Evolutionary conservation across 92 coral and sea anemone species (phyloP).

Genomic region (Scolanthus callimorphus): DNA sequence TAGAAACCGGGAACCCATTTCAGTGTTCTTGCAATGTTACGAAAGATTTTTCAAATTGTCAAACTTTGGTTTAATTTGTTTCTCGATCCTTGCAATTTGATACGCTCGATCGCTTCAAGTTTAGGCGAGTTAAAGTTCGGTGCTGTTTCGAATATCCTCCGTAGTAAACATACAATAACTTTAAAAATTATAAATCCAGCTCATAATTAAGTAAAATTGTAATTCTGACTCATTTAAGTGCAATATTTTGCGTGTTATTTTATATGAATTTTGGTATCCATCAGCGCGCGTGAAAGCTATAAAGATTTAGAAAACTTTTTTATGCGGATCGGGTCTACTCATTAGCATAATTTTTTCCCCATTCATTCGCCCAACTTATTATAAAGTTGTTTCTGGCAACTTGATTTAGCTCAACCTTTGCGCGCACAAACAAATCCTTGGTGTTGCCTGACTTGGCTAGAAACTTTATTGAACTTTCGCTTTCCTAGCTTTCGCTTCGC

Average conservation of each 20-base stretch:
- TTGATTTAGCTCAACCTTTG: slow-evolving; percentile 13
- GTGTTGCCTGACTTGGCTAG: slow-evolving; percentile 1
- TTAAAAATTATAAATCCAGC: slow-evolving; percentile 7
- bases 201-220: not conserved
- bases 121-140: slow-evolving; percentile 28
- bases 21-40: slow-evolving; percentile 9
- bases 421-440: not conserved
- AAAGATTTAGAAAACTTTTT: slow-evolving; percentile 77
- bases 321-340: slow-evolving; percentile 40
- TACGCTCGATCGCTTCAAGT: slow-evolving; percentile 33
- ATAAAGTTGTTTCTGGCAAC: slow-evolving; percentile 26
- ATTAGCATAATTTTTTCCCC: slow-evolving; percentile 54
- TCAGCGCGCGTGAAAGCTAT: too few relatives aligned
- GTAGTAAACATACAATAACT: slow-evolving; percentile 2
- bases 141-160: slow-evolving; percentile 21
- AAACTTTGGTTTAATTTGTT: slow-evolving; percentile 27
- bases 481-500: slow-evolving; percentile 10
- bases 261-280: too few relatives aligned
- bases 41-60: slow-evolving; percentile 10
- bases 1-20: slow-evolving; percentile 10
- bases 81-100: slow-evolving; percentile 35
- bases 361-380: slow-evolving; percentile 67
- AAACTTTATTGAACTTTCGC: slow-evolving; percentile 38
- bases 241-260: not conserved
- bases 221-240: slow-evolving; percentile 1